Conservation (phyloP, 1,140 invertebrate genomes). For the Diploscapter pachys region DNA sequence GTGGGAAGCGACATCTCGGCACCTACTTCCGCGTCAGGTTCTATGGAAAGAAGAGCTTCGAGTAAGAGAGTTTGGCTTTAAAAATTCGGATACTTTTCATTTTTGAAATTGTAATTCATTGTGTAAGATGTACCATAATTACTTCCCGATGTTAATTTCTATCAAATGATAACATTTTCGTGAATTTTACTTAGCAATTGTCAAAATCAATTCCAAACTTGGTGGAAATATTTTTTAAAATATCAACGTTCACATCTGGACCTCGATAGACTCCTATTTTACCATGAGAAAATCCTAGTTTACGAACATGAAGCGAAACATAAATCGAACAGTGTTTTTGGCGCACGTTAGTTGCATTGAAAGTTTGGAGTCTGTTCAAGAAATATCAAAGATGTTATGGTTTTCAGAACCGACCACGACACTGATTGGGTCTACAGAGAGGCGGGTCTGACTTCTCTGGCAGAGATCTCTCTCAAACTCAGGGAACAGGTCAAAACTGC, state of each 20-base stretch:
- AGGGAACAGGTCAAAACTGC: conserved; percentile 14
- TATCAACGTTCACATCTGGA: too few species aligned
- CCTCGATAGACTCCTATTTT: too few species aligned
- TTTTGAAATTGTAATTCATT: background rate
- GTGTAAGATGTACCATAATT: background rate
- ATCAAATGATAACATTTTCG: background rate
- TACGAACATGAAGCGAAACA: too few species aligned
- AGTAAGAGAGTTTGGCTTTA: conserved; percentile 17
- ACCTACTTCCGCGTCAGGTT: conserved; percentile 83
- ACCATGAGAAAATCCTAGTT: too few species aligned
- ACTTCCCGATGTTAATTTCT: conserved; percentile 2
- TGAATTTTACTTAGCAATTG: background rate
- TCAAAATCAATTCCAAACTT: too few species aligned
- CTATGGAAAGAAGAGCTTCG: conserved; percentile 68
- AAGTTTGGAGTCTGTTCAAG: too few species aligned
- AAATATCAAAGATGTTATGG: background rate
- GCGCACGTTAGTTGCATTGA: too few species aligned
- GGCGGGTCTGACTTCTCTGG: conserved; percentile 84
- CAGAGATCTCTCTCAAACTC: conserved; percentile 67
- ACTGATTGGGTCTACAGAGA: conserved; percentile 92
- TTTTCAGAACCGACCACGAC: conserved; percentile 81
- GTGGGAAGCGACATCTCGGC: conserved; percentile 79
- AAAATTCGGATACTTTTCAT: conserved; percentile 21
- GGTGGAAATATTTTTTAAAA: too few species aligned
- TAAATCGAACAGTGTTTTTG: too few species aligned